Evolutionary conservation across 64 coral and sea anemone species (phyloP).

Genomic region (Acropora yongei): DNA sequence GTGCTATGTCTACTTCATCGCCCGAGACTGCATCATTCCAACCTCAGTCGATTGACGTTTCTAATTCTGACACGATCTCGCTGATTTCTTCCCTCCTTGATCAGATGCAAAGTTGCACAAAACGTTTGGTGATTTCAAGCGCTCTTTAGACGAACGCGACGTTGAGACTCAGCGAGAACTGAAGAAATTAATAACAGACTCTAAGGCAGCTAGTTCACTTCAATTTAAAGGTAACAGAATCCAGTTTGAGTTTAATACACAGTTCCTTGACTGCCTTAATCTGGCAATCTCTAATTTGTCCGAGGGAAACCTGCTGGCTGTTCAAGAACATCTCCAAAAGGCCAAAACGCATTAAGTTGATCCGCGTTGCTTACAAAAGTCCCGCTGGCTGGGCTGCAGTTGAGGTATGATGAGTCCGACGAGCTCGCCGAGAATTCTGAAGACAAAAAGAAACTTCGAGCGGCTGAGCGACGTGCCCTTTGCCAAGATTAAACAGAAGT

Average conservation of each 20-base stretch:
- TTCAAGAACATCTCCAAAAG: neutral
- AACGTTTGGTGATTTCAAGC: constrained; percentile 35
- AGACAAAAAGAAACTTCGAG: neutral
- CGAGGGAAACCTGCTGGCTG: neutral
- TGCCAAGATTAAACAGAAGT: neutral
- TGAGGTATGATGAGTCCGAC: neutral
- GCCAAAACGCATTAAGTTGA: neutral
- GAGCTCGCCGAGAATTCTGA: neutral
- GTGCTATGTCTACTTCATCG: neutral
- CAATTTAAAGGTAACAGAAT: constrained; percentile 64
- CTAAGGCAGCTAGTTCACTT: constrained; percentile 41
- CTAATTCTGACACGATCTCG: neutral
- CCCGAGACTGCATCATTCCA: constrained; percentile 2
- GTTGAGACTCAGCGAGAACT: neutral
- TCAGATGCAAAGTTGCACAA: neutral
- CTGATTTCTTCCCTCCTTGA: constrained; percentile 17
- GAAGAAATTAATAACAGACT: constrained; percentile 42
- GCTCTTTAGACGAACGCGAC: constrained; percentile 32
- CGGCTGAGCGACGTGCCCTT: neutral
- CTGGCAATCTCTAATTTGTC: neutral
- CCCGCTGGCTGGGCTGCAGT: too few relatives aligned
- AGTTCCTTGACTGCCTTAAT: neutral
- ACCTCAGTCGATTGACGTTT: neutral
- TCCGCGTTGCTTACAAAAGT: neutral
- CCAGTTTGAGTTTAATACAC: constrained; percentile 57